Evolutionary conservation across 2,797 vertebrate genomes (phyloP).

Genomic region (Fringilla coelebs): DNA sequence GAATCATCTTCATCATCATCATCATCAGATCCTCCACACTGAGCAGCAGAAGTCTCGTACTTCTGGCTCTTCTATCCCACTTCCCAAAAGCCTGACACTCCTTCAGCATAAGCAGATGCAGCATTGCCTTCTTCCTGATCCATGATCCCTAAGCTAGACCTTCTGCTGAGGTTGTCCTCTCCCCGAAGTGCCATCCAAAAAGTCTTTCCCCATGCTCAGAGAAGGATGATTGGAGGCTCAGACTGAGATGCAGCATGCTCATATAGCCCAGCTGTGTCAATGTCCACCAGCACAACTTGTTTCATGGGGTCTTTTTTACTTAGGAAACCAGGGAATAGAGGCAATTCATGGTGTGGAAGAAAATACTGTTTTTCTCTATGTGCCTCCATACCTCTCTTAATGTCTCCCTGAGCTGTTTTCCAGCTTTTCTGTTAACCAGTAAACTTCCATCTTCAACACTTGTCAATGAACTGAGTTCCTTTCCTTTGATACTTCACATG

Average conservation of each 20-base stretch:
- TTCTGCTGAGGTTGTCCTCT: neutral
- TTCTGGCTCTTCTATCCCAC: neutral
- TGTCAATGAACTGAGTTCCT: neutral
- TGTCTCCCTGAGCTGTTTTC: neutral
- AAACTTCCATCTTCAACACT: neutral
- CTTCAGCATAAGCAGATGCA: neutral
- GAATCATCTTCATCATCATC: neutral
- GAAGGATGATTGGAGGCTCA: neutral
- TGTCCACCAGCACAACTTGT: neutral
- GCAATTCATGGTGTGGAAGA: neutral
- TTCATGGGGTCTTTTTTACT: neutral
- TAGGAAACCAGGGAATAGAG: neutral
- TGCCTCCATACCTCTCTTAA: neutral
- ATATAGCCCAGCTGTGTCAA: neutral
- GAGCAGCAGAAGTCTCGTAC: neutral
- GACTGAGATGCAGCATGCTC: accelerated
- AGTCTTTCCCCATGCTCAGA: neutral
- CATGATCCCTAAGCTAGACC: neutral
- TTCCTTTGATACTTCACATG: neutral
- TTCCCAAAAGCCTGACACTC: neutral
- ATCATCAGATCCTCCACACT: neutral
- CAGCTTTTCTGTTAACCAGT: neutral
- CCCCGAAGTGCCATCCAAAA: neutral
- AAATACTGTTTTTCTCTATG: neutral
- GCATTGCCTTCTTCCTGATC: neutral